phyloP scores from a whole-genome alignment of 2,113 vertebrate species.

The Callionymus lyra region DNA sequence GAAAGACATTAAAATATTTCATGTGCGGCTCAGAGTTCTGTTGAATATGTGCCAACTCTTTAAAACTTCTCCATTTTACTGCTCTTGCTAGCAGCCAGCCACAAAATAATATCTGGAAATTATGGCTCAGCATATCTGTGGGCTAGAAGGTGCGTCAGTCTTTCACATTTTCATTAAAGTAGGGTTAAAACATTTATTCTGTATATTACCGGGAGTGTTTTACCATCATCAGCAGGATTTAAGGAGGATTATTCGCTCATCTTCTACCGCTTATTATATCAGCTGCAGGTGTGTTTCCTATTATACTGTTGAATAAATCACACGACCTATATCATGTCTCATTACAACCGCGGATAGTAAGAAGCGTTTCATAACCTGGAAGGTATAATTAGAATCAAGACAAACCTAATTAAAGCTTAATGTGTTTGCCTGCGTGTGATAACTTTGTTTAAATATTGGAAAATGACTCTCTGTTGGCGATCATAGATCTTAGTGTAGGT shows the following conservation, averaged over 20 bases:
- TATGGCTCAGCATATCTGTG: slow-evolving; percentile 23
- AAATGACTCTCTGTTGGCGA: too few relatives aligned
- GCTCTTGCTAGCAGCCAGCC: slow-evolving; percentile 5
- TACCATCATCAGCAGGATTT: slow-evolving; percentile 13
- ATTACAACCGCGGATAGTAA: too few relatives aligned
- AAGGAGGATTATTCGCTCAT: slow-evolving; percentile 7
- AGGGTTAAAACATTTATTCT: slow-evolving; percentile 34
- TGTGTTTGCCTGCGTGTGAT: too few relatives aligned
- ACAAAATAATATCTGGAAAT: slow-evolving; percentile 15
- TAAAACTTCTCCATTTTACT: slow-evolving; percentile 3
- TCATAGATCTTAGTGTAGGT: too few relatives aligned
- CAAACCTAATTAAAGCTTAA: too few relatives aligned
- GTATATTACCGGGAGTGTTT: slow-evolving; percentile 32
- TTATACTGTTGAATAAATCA: too few relatives aligned
- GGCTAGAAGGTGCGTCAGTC: slow-evolving; percentile 14
- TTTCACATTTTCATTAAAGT: slow-evolving; percentile 28
- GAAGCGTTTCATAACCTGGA: too few relatives aligned
- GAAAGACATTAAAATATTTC: not conserved
- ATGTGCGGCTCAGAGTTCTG: slow-evolving; percentile 10
- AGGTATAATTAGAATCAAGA: too few relatives aligned
- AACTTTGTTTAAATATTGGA: too few relatives aligned
- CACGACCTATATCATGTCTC: too few relatives aligned
- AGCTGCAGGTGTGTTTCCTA: too few relatives aligned
- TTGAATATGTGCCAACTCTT: slow-evolving; percentile 8
- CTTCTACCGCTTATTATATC: slow-evolving; percentile 4